Conservation (phyloP, 2,113 vertebrate genomes). For the Callithrix jacchus region DNA sequence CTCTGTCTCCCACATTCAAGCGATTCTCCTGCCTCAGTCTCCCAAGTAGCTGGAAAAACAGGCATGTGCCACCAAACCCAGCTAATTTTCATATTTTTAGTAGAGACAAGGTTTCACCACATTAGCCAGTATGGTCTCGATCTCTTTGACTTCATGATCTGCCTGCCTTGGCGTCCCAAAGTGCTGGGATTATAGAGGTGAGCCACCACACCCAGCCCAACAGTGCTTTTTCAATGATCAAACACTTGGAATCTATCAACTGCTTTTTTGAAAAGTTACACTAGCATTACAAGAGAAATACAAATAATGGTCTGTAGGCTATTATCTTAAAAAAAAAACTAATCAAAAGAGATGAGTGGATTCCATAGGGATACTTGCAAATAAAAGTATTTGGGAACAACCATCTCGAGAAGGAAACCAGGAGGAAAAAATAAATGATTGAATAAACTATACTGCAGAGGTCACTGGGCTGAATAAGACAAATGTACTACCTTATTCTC, state of each 20-base stretch:
- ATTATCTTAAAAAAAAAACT: background rate
- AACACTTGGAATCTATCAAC: background rate
- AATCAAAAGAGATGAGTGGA: background rate
- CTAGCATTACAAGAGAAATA: background rate
- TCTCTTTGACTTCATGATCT: too few relatives aligned
- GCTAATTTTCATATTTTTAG: too few relatives aligned
- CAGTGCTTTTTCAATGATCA: background rate
- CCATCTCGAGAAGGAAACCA: background rate
- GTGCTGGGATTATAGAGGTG: too few relatives aligned
- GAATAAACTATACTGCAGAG: too few relatives aligned
- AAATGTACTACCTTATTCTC: background rate
- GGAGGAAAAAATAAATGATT: too few relatives aligned
- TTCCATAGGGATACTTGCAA: background rate
- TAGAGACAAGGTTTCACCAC: too few relatives aligned
- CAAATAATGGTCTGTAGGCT: background rate
- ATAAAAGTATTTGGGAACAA: background rate
- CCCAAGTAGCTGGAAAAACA: too few relatives aligned
- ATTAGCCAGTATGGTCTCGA: too few relatives aligned
- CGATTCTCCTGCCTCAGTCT: too few relatives aligned
- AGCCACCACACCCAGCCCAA: background rate
- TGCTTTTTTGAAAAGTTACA: background rate
- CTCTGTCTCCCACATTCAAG: too few relatives aligned
- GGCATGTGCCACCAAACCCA: too few relatives aligned
- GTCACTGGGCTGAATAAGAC: background rate
- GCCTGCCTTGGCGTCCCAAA: too few relatives aligned